phyloP scores from a whole-genome alignment of 92 coral and sea anemone genomes.

The Chrysogorgia sp. region DNA sequence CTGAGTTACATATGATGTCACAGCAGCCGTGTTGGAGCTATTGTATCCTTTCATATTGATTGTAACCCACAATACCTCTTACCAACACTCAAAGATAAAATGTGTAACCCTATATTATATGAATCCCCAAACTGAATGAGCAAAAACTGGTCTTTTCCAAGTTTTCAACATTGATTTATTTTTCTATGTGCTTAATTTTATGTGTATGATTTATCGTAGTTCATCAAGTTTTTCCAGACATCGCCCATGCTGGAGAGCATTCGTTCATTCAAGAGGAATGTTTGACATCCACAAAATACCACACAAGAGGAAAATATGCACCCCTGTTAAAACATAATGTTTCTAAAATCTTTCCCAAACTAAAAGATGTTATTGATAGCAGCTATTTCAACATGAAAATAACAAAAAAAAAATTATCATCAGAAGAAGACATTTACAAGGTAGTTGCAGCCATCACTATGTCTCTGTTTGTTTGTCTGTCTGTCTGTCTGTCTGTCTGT shows the following conservation, averaged over 20 bases:
- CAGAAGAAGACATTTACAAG: slow-evolving; percentile 73
- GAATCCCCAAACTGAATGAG: too few relatives aligned
- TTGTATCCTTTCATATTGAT: too few relatives aligned
- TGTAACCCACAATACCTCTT: too few relatives aligned
- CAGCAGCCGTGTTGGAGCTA: too few relatives aligned
- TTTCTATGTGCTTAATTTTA: not conserved
- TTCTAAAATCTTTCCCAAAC: slow-evolving; percentile 72
- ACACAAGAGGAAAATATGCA: slow-evolving; percentile 74
- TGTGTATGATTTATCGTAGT: too few relatives aligned
- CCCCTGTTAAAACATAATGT: slow-evolving; percentile 66
- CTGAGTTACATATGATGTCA: too few relatives aligned
- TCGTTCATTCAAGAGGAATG: slow-evolving; percentile 92
- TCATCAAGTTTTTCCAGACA: slow-evolving; percentile 69
- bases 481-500: not conserved
- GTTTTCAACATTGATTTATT: too few relatives aligned
- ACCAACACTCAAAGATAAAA: too few relatives aligned
- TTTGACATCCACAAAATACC: slow-evolving; percentile 74
- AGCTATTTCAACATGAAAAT: slow-evolving; percentile 80
- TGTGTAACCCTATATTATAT: too few relatives aligned
- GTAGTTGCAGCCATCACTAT: slow-evolving; percentile 30
- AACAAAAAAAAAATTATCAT: slow-evolving; percentile 67
- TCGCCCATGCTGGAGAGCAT: slow-evolving; percentile 73
- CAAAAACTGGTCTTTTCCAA: too few relatives aligned
- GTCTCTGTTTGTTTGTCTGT: not conserved
- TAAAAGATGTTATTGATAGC: slow-evolving; percentile 68